Base-by-base conservation (phyloP, 2,888 invertebrate genomes). In the Brachyptera putata region DNA sequence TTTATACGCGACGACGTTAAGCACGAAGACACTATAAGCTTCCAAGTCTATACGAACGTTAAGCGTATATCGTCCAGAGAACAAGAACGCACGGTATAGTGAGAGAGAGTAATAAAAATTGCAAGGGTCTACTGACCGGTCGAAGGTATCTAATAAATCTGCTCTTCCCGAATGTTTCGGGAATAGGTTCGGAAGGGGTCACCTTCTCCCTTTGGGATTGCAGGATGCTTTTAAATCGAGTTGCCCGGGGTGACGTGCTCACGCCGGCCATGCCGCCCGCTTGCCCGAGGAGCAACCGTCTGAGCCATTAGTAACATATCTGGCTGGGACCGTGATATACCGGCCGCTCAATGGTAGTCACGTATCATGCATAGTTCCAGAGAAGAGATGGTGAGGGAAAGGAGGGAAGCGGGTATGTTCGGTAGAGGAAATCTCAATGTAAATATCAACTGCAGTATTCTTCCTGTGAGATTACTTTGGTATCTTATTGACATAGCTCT, bases 161-260 rank as follows among this genome's bases (percentile, higher is more conserved):
- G 56, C 25, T 25, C 37, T 37, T 56, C 37, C 18, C 22, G 30
- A 56, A 55, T 55, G 56, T 55, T 55, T 43, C 21, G 24, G n/a
- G 14, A 18, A 22, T 24, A 24, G 53, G 22, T 25, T 36, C 39
- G 41, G 14, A 22, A 14, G 37, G 30, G 30, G 30, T 30, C 30
- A 30, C 30, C 30, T 26, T 5, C 30, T 30, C 30, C 30, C 30
- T 30, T 7, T 5, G 30, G 30, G 11, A 30, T 30, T 30, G 30
- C 30, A 30, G 30, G 30, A 30, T 30, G 30, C 30, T 30, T 30
- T 30, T 30, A 30, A 30, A 30, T 30, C 30, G 30, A 11, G 30
- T 7, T 30, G 30, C 30, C 30, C 30, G 11, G 30, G 30, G 22
- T 18, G 56, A 41, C n/a, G 30, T 11, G 11, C 30, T 4, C 30